phyloP scores from a whole-genome alignment of 2,797 vertebrate genomes.

The Gallinago nigripennis region DNA sequence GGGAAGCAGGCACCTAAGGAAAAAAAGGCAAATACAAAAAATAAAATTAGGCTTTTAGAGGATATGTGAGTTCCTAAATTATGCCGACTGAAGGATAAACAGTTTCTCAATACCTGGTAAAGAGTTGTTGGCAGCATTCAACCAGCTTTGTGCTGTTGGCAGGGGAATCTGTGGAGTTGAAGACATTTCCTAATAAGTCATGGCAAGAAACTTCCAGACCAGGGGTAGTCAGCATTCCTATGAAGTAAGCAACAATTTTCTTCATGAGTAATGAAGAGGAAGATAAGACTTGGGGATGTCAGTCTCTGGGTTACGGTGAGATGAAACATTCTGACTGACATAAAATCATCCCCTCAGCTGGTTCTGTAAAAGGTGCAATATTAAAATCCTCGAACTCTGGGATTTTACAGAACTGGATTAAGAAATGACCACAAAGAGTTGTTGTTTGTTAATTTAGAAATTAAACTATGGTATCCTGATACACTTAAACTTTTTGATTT shows the following conservation, averaged over 20 bases:
- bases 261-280: not conserved
- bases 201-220: slow-evolving; percentile 69
- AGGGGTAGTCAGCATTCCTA: slow-evolving; percentile 81
- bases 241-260: slow-evolving; percentile 30
- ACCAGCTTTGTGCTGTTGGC: slow-evolving; percentile 68
- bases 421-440: not conserved
- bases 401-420: not conserved
- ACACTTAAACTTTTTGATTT: not conserved
- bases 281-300: not conserved
- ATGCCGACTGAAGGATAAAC: not conserved
- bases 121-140: slow-evolving; percentile 77
- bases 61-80: not conserved
- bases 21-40: not conserved
- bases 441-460: not conserved
- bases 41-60: not conserved
- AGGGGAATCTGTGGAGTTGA: slow-evolving; percentile 66
- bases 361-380: not conserved
- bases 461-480: not conserved
- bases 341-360: not conserved
- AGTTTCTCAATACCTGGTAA: slow-evolving; percentile 68
- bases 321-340: not conserved
- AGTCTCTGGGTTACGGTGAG: not conserved
- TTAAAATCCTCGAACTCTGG: not conserved
- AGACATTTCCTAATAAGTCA: slow-evolving; percentile 65
- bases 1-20: not conserved